Evolutionary conservation across 2,888 invertebrate genomes (phyloP).

Genomic region (Brenthis hecate): DNA sequence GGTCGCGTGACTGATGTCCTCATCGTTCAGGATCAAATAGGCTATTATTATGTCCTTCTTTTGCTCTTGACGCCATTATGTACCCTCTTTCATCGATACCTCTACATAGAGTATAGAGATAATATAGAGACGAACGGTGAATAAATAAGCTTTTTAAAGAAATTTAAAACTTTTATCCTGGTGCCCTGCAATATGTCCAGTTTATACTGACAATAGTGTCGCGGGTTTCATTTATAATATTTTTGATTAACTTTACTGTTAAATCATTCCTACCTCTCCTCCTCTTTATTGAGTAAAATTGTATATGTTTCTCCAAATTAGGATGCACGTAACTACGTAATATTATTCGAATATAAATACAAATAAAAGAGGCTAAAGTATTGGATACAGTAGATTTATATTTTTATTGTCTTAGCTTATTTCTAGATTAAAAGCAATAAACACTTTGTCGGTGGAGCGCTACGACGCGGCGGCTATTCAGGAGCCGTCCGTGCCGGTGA

Average conservation of each 20-base stretch:
- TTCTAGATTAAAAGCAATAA: conserved; percentile 22
- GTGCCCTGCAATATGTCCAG: no score
- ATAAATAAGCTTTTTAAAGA: no score
- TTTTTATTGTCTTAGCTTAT: background rate
- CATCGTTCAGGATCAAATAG: conserved; percentile 17
- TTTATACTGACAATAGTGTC: no score
- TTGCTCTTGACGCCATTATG: background rate
- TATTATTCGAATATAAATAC: no score
- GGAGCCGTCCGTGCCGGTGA: conserved; percentile 19
- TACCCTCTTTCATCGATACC: background rate
- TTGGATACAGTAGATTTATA: conserved; percentile 3
- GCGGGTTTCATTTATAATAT: no score
- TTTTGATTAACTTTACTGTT: no score
- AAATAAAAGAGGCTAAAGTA: background rate
- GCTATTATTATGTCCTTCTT: background rate
- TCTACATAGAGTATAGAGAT: background rate
- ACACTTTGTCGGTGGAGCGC: conserved; percentile 7
- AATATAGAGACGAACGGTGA: background rate
- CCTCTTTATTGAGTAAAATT: no score
- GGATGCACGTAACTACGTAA: no score
- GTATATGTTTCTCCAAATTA: no score
- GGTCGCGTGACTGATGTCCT: conserved; percentile 9
- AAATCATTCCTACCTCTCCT: no score
- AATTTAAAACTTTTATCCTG: no score
- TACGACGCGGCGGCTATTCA: conserved; percentile 17